Conservation (phyloP, 2,888 invertebrate species). For the Pterobdella sp. region DNA sequence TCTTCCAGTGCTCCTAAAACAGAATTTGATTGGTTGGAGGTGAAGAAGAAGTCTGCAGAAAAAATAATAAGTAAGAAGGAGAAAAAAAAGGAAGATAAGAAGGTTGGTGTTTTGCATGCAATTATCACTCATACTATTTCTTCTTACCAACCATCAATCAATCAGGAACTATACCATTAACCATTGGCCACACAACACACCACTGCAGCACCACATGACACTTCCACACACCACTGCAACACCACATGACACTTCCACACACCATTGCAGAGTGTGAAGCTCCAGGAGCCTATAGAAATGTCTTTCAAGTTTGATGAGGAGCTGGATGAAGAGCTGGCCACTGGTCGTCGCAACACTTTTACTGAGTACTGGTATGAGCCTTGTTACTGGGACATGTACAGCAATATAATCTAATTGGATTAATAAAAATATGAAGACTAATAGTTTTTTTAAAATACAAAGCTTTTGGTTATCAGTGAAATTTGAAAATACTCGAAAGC, state of each 20-base stretch:
- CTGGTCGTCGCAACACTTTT: constrained; percentile 48
- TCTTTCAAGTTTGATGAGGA: constrained; percentile 97
- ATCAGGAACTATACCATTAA: not conserved
- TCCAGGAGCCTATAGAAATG: constrained; percentile 66
- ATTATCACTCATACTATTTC: not conserved
- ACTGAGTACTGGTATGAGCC: constrained; percentile 45
- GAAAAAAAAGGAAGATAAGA: constrained; percentile 16
- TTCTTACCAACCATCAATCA: not conserved
- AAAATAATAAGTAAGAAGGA: constrained; percentile 2
- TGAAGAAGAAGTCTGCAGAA: constrained; percentile 42
- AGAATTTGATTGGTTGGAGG: constrained; percentile 60
- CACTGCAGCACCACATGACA: not conserved
- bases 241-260: not conserved
- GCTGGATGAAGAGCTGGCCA: constrained; percentile 57
- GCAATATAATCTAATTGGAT: no score
- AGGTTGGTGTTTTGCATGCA: not conserved
- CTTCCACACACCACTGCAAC: not conserved
- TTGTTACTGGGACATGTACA: no score
- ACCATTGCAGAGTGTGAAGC: not conserved
- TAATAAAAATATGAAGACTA: no score
- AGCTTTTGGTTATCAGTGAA: no score
- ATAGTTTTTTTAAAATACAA: no score
- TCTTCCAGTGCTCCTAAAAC: constrained; percentile 48
- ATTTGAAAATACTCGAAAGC: no score
- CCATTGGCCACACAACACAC: not conserved